These are phyloP conservation scores for Drosophila hamatofila DNA, from an alignment of 2,888 invertebrate species.

Conservation along the genomic window DNA sequence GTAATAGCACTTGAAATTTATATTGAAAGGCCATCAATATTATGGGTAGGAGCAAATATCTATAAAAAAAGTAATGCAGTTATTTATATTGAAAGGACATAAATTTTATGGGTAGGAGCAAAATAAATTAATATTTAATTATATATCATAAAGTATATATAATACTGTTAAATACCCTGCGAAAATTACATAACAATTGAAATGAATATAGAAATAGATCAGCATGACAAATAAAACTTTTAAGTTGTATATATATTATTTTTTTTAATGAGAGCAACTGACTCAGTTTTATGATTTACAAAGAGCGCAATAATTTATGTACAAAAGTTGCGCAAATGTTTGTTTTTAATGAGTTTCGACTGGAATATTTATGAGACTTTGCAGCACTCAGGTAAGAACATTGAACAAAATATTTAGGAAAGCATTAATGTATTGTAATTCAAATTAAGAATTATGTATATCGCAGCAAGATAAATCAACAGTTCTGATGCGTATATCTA, in stretches of 20 bases:
- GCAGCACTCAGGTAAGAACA: not conserved
- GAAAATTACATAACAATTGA: not conserved
- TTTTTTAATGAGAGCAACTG: not conserved
- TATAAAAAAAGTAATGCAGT: no score
- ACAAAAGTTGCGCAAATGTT: conserved; percentile 1
- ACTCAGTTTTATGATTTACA: not conserved
- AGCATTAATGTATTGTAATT: not conserved
- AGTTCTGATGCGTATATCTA: not conserved
- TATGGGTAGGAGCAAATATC: no score
- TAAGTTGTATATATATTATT: not conserved
- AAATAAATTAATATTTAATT: no score
- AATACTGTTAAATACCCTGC: no score
- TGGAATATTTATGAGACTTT: conserved; percentile 4
- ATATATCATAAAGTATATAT: no score
- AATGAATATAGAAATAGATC: not conserved
- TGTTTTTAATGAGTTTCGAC: conserved; percentile 11
- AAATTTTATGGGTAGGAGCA: no score
- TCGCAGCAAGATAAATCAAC: not conserved
- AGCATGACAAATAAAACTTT: not conserved
- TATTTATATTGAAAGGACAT: no score
- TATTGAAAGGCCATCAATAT: no score
- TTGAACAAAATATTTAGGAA: not conserved
- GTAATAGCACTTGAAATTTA: no score
- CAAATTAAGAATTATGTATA: not conserved
- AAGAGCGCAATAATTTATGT: conserved; percentile 5